Evolutionary conservation across 2,888 invertebrate genomes (phyloP), one percentile per base, ranked within the genome.

Genomic region (Rotaria magnacalcarata): DNA sequence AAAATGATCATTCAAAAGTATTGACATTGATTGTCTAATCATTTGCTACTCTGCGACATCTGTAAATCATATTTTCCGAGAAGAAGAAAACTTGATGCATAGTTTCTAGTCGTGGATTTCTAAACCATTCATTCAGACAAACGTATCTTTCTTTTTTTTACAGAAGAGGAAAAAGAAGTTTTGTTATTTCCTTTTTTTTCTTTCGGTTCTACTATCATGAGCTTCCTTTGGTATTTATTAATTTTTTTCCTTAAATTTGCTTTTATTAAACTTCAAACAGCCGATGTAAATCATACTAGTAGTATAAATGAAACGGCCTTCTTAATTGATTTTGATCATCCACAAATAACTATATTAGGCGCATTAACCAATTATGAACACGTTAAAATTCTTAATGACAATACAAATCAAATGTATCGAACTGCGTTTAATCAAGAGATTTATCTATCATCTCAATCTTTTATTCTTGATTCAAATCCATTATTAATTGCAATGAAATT

Each of bases 381-480:
- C 8, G 47, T 80, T 24, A 21, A 47, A 47, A 80, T 47, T 43
- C n/a, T 80, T 10, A 80, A 47, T 80, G 47, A 80, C 11, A 47
- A 80, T n/a, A 80, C 80, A 14, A 47, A 43, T 80, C 43, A n/a
- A 14, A 19, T 80, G 19, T 67, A 67, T 67, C 34, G 67, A 34
- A n/a, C 24, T 14, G 24, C 24, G 5, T 43, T 21, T 24, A 41
- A 80, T n/a, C 24, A 80, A 47, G 47, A 47, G 24, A 80, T 80
- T 11, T 47, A 43, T 14, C n/a, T 80, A 11, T 21, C 80, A 43
- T 80, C 80, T 10, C n/a, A 43, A 80, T 80, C 80, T n/a, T 80
- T 80, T 47, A 10, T 80, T n/a, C n/a, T 80, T n/a, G 80, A 80
- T 47, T 80, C 80, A 47, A 80, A 80, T 80, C 80, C 80, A 80